Evolutionary conservation across 30 jellyfish, hydroid and myxozoan species (phyloP), one percentile per base, ranked within the genome.

Genomic region (Hydractinia echinata): DNA sequence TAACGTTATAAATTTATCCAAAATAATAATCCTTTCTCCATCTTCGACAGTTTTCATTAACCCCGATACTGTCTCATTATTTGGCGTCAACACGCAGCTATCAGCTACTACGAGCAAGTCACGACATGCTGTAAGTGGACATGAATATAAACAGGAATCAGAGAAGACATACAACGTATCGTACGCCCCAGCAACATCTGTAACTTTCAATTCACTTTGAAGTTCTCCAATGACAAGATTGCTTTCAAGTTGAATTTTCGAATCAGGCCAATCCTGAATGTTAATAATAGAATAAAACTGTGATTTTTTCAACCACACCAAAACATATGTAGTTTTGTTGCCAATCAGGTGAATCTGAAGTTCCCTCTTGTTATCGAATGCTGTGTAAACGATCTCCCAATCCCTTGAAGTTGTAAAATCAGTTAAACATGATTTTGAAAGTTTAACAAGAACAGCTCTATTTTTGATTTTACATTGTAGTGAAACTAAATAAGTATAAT

Each of bases 11-110:
- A 81, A 91, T 70, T 91, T 91, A 72, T 91, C 97, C 60, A 91
- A 81, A 10, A 84, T 73, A 51, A 91, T 78, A 76, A 91, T 77
- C 61, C 97, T 74, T 71, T 91, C 95, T 19, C 97, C 97, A 70
- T 91, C 97, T 58, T 84, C 79, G 4, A 85, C 97, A 9, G 86
- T 82, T 55, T 82, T 71, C 95, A 85, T 81, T 54, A 87, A 86
- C 5, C 97, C 97, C 20, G 96, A 76, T 4, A 91, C 95, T 15
- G 96, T 91, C 70, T 91, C 97, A 76, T 91, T 91, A 67, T 91
- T 91, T 14, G 97, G 97, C 55, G 96, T 91, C 4, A 91, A 73
- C 54, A 91, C 97, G 68, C 97, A 91, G 67, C 97, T 91, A 30
- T 91, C 97, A 5, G 96, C 86, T 19, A 91, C 97, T 1, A 85